phyloP scores from a whole-genome alignment of 2,797 vertebrate genomes.

The Aldrovandia affinis region DNA sequence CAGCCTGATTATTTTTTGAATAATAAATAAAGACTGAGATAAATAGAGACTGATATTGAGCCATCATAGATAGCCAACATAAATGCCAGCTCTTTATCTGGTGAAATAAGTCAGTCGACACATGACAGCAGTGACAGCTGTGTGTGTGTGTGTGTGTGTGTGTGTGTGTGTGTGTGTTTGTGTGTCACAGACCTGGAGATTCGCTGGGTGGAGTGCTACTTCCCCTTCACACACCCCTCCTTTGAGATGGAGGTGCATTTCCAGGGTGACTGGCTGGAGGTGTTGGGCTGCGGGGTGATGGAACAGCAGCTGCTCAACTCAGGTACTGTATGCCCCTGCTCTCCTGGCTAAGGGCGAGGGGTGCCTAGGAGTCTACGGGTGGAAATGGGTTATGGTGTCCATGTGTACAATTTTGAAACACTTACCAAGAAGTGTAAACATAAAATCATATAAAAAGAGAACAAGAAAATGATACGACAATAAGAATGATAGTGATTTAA shows the following conservation, averaged over 20 bases:
- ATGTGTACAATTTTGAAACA: not conserved
- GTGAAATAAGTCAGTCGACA: not conserved
- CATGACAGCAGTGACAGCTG: not conserved
- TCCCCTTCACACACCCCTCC: conserved; percentile 95
- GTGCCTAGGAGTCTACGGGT: not conserved
- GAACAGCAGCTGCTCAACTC: conserved; percentile 90
- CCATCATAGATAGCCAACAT: not conserved
- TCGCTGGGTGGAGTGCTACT: conserved; percentile 91
- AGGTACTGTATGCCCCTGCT: conserved; percentile 67
- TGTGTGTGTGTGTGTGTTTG: not conserved
- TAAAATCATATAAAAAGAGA: too few species aligned
- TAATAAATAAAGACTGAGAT: not conserved
- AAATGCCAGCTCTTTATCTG: not conserved
- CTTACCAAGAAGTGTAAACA: not conserved
- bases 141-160: conserved; percentile 6
- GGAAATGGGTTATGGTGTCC: not conserved
- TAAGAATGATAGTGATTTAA: not conserved
- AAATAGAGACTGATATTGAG: not conserved
- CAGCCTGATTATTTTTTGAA: not conserved
- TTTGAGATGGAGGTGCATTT: conserved; percentile 96
- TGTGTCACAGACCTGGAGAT: conserved; percentile 79
- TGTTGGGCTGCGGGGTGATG: conserved; percentile 95
- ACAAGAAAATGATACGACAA: not conserved
- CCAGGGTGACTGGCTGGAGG: conserved; percentile 90
- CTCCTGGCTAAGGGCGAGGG: not conserved